Evolutionary conservation across 2,888 invertebrate species (phyloP).

Genomic region (Tenodera sinensis): DNA sequence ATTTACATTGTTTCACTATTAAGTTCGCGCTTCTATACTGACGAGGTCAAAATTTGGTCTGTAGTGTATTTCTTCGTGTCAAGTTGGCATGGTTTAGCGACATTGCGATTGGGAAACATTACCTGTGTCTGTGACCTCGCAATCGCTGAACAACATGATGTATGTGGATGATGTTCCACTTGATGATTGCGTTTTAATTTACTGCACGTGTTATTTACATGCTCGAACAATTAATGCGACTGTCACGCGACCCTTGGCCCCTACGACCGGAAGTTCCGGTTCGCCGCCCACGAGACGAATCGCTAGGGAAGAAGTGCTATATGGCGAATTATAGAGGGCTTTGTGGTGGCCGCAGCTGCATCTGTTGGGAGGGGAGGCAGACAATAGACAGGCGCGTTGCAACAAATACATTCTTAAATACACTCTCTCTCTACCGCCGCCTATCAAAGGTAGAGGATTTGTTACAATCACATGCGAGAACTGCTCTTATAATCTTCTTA

Average conservation of each 20-base stretch:
- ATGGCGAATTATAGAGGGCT: not conserved
- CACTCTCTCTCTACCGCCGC: no score
- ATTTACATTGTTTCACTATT: no score
- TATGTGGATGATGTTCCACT: not conserved
- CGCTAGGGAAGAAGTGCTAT: not conserved
- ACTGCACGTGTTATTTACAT: not conserved
- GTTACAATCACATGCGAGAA: no score
- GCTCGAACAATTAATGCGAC: not conserved
- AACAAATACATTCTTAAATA: not conserved
- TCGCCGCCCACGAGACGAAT: not conserved
- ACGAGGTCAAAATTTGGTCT: no score
- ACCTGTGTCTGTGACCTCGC: no score
- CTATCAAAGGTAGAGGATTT: no score
- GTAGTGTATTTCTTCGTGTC: no score
- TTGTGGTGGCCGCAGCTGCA: not conserved
- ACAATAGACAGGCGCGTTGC: not conserved
- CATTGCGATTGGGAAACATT: no score
- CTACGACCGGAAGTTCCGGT: slow-evolving; percentile 4
- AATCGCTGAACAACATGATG: no score
- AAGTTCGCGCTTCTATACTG: no score
- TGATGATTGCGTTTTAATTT: slow-evolving; percentile 1
- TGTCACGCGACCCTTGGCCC: slow-evolving; percentile 5
- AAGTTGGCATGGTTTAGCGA: no score
- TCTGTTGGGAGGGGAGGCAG: not conserved
- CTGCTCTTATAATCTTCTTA: no score